Evolutionary conservation across 2,113 vertebrate genomes (phyloP), one percentile per base, ranked within the genome.

Genomic region (Cepphus grylle): DNA sequence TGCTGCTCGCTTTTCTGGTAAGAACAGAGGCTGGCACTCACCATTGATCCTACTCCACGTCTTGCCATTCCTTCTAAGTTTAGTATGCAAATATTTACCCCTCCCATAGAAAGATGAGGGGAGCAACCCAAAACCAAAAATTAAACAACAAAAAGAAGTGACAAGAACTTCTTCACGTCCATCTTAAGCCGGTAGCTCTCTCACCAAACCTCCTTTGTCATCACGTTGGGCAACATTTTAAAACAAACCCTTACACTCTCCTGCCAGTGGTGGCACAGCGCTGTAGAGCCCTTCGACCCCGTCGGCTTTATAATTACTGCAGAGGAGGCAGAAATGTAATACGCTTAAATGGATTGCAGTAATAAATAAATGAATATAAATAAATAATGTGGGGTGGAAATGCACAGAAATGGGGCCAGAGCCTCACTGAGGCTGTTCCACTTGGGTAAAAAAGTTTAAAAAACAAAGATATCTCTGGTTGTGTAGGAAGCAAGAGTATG

Each of bases 151-250:
- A 47, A 62, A 36, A 34, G 30, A 34, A 4, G 9, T 27, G 19
- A 38, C 8, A 59, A 74, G 80, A 73, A 25, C 43, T 55, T 27
- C 34, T 65, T 79, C 40, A 65, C 27, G 19, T 5, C 13, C 23
- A 11, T 81, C 50, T 74, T 36, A 40, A 77, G 36, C 36, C 7
- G 2, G 23, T n/a, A 59, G 26, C 27, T 63, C 12, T 82, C 15
- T 86, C 40, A 27, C 29, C 36, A 79, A 32, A 47, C 47, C 32
- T 78, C 30, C 38, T 43, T 65, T 73, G 11, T 78, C 66, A 73
- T 4, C 0, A 0, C 16, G 15, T 21, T 73, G 26, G 23, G 5
- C 34, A 50, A 36, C 16, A 5, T 32, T 43, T 56, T 4, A 50
- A 87, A 61, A 23, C 42, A n/a, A 59, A 29, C n/a, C 22, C 9